These are phyloP conservation scores for Chromobotia macracanthus DNA, from an alignment of 2,797 vertebrate genomes.

Conservation along the genomic window DNA sequence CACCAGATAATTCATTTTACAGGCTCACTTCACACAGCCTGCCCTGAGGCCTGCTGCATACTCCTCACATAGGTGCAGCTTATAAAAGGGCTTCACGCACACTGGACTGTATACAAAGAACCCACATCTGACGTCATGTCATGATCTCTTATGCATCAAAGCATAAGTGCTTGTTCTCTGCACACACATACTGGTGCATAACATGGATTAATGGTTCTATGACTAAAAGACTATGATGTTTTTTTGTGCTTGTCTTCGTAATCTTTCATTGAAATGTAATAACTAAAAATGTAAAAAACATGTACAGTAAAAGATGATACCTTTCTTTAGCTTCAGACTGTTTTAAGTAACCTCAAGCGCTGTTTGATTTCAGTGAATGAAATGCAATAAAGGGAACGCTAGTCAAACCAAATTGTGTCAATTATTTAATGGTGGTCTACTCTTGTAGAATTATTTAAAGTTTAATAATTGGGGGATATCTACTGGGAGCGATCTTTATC, in stretches of 20 bases:
- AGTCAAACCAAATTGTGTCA: slow-evolving; percentile 85
- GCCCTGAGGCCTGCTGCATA: slow-evolving; percentile 67
- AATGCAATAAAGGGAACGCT: slow-evolving; percentile 73
- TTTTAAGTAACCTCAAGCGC: slow-evolving; percentile 65
- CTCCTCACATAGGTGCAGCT: slow-evolving; percentile 17
- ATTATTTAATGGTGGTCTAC: slow-evolving; percentile 90
- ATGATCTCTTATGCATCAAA: background rate
- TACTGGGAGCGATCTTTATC: slow-evolving; percentile 88
- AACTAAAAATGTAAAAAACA: too few species aligned
- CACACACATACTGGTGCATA: too few species aligned
- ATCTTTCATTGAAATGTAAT: background rate
- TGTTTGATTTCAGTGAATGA: slow-evolving; percentile 68
- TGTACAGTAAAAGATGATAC: background rate
- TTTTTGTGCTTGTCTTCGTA: background rate
- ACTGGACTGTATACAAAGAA: slow-evolving; percentile 14
- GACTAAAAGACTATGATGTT: too few species aligned
- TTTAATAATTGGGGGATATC: slow-evolving; percentile 90
- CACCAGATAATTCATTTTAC: slow-evolving; percentile 82
- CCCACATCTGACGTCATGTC: slow-evolving; percentile 16
- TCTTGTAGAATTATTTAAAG: slow-evolving; percentile 95
- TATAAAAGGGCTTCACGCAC: slow-evolving; percentile 6
- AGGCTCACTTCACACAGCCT: slow-evolving; percentile 80
- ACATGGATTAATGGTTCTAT: too few species aligned
- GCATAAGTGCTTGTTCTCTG: too few species aligned
- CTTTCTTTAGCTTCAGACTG: slow-evolving; percentile 20